Evolutionary conservation across 2,113 vertebrate species (phyloP).

Genomic region (Malurus alboscapulatus): DNA sequence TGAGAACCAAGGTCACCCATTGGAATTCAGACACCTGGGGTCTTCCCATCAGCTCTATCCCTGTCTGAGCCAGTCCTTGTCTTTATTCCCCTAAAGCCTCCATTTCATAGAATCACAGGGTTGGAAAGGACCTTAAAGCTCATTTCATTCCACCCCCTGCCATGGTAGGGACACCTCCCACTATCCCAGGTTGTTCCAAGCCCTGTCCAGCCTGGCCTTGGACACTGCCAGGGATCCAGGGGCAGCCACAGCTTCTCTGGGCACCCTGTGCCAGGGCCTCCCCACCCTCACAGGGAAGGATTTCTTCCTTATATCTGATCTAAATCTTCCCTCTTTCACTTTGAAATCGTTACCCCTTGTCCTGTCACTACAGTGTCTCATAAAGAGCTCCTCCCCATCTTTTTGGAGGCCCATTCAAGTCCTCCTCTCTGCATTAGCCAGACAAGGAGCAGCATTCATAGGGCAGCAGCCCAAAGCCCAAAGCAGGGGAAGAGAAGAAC

Average conservation of each 20-base stretch:
- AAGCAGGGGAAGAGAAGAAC: neutral
- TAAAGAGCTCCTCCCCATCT: neutral
- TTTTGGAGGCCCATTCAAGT: neutral
- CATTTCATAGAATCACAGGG: neutral
- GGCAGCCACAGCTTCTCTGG: neutral
- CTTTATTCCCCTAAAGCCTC: neutral
- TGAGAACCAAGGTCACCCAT: conserved; percentile 54
- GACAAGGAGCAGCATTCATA: neutral
- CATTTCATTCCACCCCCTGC: neutral
- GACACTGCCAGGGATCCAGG: neutral
- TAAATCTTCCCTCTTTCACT: neutral
- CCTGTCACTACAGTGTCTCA: neutral
- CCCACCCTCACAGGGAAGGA: neutral
- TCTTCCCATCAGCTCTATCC: no score
- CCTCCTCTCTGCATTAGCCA: neutral
- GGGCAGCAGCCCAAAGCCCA: neutral
- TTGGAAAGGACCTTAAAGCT: neutral
- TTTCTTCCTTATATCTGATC: neutral
- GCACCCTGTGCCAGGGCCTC: accelerated
- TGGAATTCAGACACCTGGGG: neutral
- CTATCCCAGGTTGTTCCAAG: neutral
- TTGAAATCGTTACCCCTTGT: neutral
- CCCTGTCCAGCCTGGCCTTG: accelerated
- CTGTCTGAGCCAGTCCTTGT: neutral
- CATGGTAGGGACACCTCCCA: neutral